phyloP scores from a whole-genome alignment of 2,113 vertebrate genomes.

The Gyps fulvus region DNA sequence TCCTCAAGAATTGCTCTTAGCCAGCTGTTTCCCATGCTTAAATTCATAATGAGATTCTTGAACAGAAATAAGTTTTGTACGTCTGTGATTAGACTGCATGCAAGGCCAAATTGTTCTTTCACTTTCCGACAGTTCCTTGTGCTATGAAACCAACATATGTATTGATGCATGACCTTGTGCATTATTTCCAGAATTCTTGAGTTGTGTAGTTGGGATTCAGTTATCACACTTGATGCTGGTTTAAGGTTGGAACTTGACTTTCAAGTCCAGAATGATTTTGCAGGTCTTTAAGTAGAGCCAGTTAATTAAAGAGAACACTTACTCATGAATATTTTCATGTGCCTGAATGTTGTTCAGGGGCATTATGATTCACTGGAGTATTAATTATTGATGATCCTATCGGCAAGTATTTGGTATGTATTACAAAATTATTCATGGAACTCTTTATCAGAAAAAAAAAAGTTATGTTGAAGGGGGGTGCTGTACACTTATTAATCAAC shows the following conservation, averaged over 20 bases:
- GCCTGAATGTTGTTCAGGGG: not conserved
- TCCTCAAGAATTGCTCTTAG: not conserved
- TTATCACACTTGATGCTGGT: not conserved
- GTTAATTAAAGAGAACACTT: not conserved
- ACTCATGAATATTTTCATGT: not conserved
- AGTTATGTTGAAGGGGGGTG: not conserved
- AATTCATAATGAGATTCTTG: not conserved
- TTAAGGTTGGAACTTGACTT: not conserved
- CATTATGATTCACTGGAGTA: not conserved
- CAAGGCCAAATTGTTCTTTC: not conserved
- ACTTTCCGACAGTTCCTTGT: not conserved
- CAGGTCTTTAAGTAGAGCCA: not conserved
- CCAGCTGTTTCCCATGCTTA: not conserved
- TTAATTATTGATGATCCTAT: not conserved
- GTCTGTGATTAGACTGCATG: not conserved
- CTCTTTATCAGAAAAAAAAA: not conserved
- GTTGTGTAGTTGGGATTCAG: not conserved
- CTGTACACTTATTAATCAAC: not conserved
- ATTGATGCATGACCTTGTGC: fast-evolving
- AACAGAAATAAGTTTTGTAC: not conserved
- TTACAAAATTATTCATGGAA: not conserved
- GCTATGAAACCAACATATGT: not conserved
- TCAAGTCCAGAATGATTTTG: not conserved
- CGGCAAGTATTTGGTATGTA: not conserved
- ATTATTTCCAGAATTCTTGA: not conserved